Evolutionary conservation across 2,113 vertebrate species (phyloP).

Genomic region (Alaudala cheleensis): DNA sequence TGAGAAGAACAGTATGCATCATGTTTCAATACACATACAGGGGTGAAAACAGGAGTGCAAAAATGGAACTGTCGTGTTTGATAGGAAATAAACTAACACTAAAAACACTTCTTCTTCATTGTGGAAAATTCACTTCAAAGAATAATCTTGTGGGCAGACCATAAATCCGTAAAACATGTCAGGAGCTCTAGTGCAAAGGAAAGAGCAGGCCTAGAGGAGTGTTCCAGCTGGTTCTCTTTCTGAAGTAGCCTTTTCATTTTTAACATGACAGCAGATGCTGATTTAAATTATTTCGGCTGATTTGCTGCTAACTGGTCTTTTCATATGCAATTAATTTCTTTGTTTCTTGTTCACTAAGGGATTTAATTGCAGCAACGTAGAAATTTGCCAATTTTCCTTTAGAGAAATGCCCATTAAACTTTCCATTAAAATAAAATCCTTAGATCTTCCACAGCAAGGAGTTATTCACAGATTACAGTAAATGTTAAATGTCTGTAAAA

Average conservation of each 20-base stretch:
- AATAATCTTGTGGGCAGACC: background rate
- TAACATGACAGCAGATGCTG: background rate
- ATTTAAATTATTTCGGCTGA: background rate
- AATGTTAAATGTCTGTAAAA: background rate
- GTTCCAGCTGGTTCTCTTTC: background rate
- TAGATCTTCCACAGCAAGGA: background rate
- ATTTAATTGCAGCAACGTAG: background rate
- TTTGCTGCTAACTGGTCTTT: background rate
- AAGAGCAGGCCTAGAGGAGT: background rate
- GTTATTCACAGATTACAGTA: background rate
- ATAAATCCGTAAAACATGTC: background rate
- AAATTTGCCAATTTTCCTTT: background rate
- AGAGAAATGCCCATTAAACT: background rate
- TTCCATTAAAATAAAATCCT: background rate
- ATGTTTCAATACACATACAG: rapidly evolving
- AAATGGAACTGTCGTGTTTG: background rate
- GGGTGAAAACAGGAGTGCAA: background rate
- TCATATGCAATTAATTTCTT: background rate
- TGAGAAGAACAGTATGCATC: background rate
- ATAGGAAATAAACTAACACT: background rate
- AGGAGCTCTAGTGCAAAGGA: background rate
- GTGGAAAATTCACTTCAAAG: background rate
- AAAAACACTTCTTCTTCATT: background rate
- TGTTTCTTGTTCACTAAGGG: background rate
- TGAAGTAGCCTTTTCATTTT: background rate